Evolutionary conservation across 2,888 invertebrate species (phyloP).

Genomic region (Neria commutata): DNA sequence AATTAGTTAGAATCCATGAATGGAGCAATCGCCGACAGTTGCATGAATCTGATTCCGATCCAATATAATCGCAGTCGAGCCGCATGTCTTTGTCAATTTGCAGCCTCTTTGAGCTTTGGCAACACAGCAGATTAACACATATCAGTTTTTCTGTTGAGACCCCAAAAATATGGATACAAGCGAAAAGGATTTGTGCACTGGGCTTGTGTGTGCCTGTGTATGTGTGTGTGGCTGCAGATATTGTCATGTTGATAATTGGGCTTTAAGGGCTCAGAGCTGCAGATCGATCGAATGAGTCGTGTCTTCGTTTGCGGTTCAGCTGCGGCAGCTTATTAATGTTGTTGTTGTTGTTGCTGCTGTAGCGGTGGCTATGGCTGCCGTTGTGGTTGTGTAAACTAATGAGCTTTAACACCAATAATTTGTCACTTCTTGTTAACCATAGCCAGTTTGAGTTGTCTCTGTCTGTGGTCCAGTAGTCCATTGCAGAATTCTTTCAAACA

Average conservation of each 20-base stretch:
- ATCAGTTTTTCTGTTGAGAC: constrained; percentile 38
- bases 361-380: constrained; percentile 2
- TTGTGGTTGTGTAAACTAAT: constrained; percentile 45
- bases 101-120: constrained; percentile 47
- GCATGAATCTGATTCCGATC: constrained; percentile 8
- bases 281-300: background rate
- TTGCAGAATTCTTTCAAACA: too few species aligned
- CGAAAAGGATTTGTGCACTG: constrained; percentile 8
- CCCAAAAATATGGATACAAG: constrained; percentile 12
- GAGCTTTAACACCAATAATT: constrained; percentile 58
- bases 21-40: constrained; percentile 31
- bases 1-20: constrained; percentile 59
- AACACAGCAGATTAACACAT: constrained; percentile 49
- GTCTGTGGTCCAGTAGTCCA: too few species aligned
- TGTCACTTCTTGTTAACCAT: constrained; percentile 59
- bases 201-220: background rate
- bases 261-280: background rate
- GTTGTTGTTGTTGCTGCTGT: background rate
- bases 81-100: constrained; percentile 58
- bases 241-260: constrained; percentile 57
- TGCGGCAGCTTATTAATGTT: too few species aligned
- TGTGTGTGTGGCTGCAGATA: constrained; percentile 20
- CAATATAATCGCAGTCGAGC: constrained; percentile 28
- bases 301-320: background rate
- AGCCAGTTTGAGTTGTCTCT: too few species aligned